Conservation (phyloP, 2,797 vertebrate genomes). For the Steatocranus sp. region DNA sequence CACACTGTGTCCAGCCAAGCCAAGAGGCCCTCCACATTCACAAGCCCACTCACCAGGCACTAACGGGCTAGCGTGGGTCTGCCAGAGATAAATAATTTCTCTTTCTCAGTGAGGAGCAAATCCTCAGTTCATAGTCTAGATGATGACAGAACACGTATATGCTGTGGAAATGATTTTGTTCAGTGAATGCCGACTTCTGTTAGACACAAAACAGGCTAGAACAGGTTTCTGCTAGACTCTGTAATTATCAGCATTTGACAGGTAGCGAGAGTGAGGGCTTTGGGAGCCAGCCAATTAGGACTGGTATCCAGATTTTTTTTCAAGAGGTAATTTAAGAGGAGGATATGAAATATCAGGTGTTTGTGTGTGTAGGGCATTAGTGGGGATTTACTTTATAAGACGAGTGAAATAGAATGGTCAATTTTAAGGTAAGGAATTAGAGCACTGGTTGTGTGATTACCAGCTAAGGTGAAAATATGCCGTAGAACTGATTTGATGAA, state of each 20-base stretch:
- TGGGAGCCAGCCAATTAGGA: slow-evolving; percentile 33
- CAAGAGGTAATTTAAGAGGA: slow-evolving; percentile 12
- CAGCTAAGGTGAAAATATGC: background rate
- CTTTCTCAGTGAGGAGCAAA: background rate
- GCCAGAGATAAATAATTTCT: slow-evolving; percentile 31
- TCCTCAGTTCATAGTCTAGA: background rate
- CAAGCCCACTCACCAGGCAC: slow-evolving; percentile 53
- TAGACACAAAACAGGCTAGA: slow-evolving; percentile 25
- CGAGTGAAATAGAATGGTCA: background rate
- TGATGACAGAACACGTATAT: slow-evolving; percentile 8
- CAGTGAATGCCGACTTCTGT: slow-evolving; percentile 20
- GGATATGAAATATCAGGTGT: slow-evolving; percentile 19
- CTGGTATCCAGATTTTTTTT: slow-evolving; percentile 15
- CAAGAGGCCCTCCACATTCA: slow-evolving; percentile 71
- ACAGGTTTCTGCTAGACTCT: slow-evolving; percentile 47
- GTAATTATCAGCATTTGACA: slow-evolving; percentile 54
- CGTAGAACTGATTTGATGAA: background rate
- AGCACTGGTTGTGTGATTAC: background rate
- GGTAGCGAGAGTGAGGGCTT: slow-evolving; percentile 13
- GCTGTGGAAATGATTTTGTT: slow-evolving; percentile 28
- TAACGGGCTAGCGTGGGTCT: slow-evolving; percentile 24
- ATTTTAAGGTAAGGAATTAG: background rate
- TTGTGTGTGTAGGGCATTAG: background rate
- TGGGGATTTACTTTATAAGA: background rate
- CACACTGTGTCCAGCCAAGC: slow-evolving; percentile 63